Base-by-base conservation (phyloP, 2,113 vertebrate species). In the Typhlomys cinereus region DNA sequence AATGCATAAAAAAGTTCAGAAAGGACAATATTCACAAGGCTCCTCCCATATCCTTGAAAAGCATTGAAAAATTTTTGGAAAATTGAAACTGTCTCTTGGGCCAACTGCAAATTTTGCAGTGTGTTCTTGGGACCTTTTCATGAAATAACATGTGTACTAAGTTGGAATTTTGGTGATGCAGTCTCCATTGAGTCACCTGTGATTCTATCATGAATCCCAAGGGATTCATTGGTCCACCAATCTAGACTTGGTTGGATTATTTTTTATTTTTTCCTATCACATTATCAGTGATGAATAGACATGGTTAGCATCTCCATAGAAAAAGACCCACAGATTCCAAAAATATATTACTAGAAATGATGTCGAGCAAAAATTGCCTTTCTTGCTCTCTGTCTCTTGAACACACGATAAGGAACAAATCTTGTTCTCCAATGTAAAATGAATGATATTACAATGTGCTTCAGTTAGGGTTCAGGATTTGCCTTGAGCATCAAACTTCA, bases 191-290 rank as follows among this genome's bases (percentile, higher is more conserved):
- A 12, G 20, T 48, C 12, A 46, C 59, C 39, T 18, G 27, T 21
- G 31, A 10, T 64, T n/a, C 46, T 8, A 6, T 48, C 62, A 14
- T 11, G n/a, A 25, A 44, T 29, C 5, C 41, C 59, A n/a, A 64
- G 15, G 64, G 14, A 64, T 20, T 48, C 31, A 13, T n/a, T 64
- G 59, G 34, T 8, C 23, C 20, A 15, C 12, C 31, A 82, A 48
- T 0, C 1, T 15, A 31, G 18, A 64, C 31, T 23, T 18, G 25
- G 4, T 41, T 46, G 11, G 25, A 5, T 2, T 23, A 5, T 14
- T 23, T 82, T 48, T 82, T 46, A 12, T 12, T n/a, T 21, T 48
- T 17, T 34, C n/a, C n/a, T n/a, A n/a, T n/a, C n/a, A n/a, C n/a
- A n/a, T n/a, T 11, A 23, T 34, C 59, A 46, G 18, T 81, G 39